phyloP scores from a whole-genome alignment of 2,113 vertebrate genomes.

The Thunnus thynnus region DNA sequence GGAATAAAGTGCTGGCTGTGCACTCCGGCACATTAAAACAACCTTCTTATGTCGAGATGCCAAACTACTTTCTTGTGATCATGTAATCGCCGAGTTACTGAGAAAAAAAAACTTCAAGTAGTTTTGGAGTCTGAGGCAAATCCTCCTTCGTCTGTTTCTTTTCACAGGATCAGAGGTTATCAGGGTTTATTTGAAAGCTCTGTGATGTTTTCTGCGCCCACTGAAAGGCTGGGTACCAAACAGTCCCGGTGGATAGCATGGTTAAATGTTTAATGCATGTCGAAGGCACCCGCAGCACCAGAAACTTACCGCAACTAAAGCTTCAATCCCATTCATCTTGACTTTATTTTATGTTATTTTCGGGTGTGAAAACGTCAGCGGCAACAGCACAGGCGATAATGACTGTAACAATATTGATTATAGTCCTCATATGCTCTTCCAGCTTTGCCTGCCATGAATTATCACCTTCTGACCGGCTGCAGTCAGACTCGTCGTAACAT shows the following conservation, averaged over 20 bases:
- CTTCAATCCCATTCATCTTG: slow-evolving; percentile 17
- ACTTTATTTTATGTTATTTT: slow-evolving; percentile 18
- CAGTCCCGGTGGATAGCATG: slow-evolving; percentile 13
- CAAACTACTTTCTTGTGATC: no score
- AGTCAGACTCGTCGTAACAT: slow-evolving; percentile 26
- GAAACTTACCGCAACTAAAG: slow-evolving; percentile 14
- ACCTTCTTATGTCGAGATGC: no score
- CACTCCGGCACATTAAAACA: no score
- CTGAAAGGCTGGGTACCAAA: slow-evolving; percentile 25
- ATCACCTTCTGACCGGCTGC: not conserved
- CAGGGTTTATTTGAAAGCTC: slow-evolving; percentile 45
- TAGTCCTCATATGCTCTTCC: not conserved
- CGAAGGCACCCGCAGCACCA: slow-evolving; percentile 2
- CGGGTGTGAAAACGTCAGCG: not conserved
- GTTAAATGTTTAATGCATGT: slow-evolving; percentile 45
- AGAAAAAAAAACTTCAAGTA: slow-evolving; percentile 23
- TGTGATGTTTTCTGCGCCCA: slow-evolving; percentile 35
- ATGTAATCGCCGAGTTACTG: slow-evolving; percentile 5
- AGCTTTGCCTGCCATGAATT: slow-evolving; percentile 13
- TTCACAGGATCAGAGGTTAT: slow-evolving; percentile 52
- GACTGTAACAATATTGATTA: slow-evolving; percentile 31
- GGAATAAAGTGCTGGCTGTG: not conserved
- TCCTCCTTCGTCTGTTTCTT: slow-evolving; percentile 5
- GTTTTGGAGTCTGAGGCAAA: slow-evolving; percentile 36
- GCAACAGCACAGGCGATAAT: slow-evolving; percentile 4